phyloP scores from a whole-genome alignment of 35 echinoderm and acorn worm species.

The Eucidaris tribuloides region DNA sequence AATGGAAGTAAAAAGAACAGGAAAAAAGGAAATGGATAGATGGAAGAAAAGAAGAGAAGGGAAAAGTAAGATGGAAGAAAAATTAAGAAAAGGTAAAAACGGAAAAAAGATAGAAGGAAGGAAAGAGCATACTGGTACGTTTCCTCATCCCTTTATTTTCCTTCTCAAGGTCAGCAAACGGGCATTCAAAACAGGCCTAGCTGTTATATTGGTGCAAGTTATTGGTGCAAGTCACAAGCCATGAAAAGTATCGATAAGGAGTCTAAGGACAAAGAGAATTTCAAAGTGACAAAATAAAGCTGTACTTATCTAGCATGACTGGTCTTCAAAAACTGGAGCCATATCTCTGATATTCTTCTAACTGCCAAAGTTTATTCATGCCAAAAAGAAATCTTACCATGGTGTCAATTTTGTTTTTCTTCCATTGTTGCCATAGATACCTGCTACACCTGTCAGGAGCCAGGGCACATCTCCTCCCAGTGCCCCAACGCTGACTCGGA shows the following conservation, averaged over 20 bases:
- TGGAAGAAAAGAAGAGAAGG: neutral
- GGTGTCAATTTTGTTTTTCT: neutral
- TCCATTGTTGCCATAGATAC: slow-evolving; percentile 3
- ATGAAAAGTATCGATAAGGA: neutral
- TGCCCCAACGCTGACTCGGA: neutral
- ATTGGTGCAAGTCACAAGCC: neutral
- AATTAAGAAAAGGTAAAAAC: neutral
- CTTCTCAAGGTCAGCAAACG: neutral
- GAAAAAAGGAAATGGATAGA: neutral
- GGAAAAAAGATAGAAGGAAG: neutral
- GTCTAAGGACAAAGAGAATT: neutral
- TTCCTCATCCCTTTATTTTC: too few species aligned
- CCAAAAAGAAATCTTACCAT: neutral
- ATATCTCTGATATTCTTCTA: too few species aligned
- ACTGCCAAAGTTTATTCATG: too few species aligned
- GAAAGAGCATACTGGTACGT: too few species aligned
- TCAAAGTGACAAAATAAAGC: neutral
- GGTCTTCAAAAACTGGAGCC: too few species aligned
- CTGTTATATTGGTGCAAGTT: neutral
- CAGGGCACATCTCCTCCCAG: slow-evolving; percentile 16
- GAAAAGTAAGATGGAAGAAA: neutral
- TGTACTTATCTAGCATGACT: too few species aligned
- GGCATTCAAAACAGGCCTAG: neutral
- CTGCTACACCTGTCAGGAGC: slow-evolving; percentile 7
- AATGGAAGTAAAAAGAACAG: neutral